Evolutionary conservation across 2,888 invertebrate species (phyloP).

Genomic region (Acanthoscelides obtectus): DNA sequence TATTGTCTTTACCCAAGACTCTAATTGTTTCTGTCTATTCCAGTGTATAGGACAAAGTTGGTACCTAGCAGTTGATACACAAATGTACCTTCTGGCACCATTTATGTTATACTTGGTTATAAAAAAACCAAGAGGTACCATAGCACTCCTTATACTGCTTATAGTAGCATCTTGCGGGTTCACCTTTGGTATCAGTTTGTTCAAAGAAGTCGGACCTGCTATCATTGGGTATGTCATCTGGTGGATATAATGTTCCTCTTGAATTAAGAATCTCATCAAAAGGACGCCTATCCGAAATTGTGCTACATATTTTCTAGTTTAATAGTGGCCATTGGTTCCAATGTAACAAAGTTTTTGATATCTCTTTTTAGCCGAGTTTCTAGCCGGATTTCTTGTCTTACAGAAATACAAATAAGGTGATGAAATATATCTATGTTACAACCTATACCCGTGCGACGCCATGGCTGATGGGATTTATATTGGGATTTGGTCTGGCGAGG

Average conservation of each 20-base stretch:
- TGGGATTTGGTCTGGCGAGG: slow-evolving; percentile 12
- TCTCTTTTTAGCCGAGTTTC: too few species aligned
- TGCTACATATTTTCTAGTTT: too few species aligned
- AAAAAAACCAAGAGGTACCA: slow-evolving; percentile 33
- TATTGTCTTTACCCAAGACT: neutral
- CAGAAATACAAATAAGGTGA: slow-evolving; percentile 4
- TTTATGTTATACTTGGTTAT: slow-evolving; percentile 50
- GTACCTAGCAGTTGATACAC: slow-evolving; percentile 58
- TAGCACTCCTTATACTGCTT: slow-evolving; percentile 13
- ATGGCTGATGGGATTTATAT: slow-evolving; percentile 26
- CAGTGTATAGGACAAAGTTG: slow-evolving; percentile 54
- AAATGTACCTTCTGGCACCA: slow-evolving; percentile 54
- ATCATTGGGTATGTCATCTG: neutral
- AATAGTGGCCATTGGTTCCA: too few species aligned
- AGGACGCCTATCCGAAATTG: too few species aligned
- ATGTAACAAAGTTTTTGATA: too few species aligned
- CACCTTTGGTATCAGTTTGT: slow-evolving; percentile 7
- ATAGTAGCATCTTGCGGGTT: slow-evolving; percentile 17
- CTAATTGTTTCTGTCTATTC: slow-evolving; percentile 13
- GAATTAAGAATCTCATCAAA: too few species aligned
- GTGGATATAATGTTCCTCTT: too few species aligned
- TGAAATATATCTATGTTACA: slow-evolving; percentile 9
- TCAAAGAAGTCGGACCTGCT: slow-evolving; percentile 14
- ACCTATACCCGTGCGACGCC: slow-evolving; percentile 9
- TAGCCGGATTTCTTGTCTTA: neutral